Base-by-base conservation (phyloP, 2,888 invertebrate species). In the Linyphia triangularis region DNA sequence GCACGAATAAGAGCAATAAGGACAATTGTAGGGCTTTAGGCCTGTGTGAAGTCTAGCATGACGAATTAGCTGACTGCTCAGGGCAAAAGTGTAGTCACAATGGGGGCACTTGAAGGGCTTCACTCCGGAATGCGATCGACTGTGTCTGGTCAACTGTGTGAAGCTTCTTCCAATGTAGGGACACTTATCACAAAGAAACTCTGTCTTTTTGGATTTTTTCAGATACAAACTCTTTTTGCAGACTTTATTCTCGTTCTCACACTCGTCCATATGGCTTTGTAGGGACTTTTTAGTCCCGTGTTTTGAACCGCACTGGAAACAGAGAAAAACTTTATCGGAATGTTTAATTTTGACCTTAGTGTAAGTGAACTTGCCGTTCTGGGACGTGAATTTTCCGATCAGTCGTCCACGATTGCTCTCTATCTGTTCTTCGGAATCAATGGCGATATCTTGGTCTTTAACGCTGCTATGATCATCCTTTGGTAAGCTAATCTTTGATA, bases 1-100 rank as follows among this genome's bases (percentile, higher is more conserved):
- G 89, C 92, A 93, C 4, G 94, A 94, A 92, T 96, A 97, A 1
- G 94, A 92, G 91, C 98, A 98, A 90, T 93, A 93, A 0, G 93
- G 93, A 90, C 93, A 93, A 85, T 92, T 91, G 89, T 92, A 93
- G 1, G 93, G 93, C 82, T 92, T 92, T 4, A 92, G 91, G 26
- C 93, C 93, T 16, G 92, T 92, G 88, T 93, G 93, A 57, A 93
- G 92, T 33, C 93, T 90, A 92, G 92, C 92, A 88, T 93, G 93
- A 4, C 93, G 90, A 16, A 91, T 90, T 10, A 93, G 90, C 83
- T 93, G 92, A 4, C 92, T 92, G 73, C 91, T 92, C 51, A 92
- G 91, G 1, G 91, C 91, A 6, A 92, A 92, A 75, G 92, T 92
- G 90, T 93, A 93, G 2, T 91, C 91, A 85, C 93, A 93, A 86